These are phyloP conservation scores for Sinopyrophorus schimmeli DNA, from an alignment of 2,888 invertebrate genomes.

Conservation along the genomic window DNA sequence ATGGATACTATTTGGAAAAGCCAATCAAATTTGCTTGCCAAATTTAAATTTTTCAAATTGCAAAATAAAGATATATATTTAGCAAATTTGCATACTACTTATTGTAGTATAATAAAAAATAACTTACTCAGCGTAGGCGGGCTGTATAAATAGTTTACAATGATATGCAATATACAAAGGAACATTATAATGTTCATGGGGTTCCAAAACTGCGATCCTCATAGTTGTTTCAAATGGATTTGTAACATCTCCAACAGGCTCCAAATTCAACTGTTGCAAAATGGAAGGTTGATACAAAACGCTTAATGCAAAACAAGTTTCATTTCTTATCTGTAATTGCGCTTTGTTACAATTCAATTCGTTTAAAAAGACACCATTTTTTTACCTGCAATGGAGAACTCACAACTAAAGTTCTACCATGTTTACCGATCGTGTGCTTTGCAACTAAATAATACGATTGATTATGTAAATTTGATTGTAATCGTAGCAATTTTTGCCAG, in stretches of 20 bases:
- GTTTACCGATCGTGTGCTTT: constrained; percentile 64
- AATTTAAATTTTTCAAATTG: no score
- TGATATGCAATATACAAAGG: constrained; percentile 82
- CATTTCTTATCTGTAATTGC: constrained; percentile 67
- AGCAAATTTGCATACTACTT: no score
- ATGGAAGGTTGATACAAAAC: constrained; percentile 74
- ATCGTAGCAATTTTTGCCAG: constrained; percentile 65
- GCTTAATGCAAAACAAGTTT: constrained; percentile 75
- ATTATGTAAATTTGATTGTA: constrained; percentile 61
- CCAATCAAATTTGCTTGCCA: no score
- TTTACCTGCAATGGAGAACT: constrained; percentile 75
- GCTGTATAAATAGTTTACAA: constrained; percentile 74
- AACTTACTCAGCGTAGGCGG: constrained; percentile 73
- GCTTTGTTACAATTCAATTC: neutral
- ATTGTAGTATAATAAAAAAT: no score
- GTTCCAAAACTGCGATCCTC: constrained; percentile 71
- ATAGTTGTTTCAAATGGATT: constrained; percentile 79
- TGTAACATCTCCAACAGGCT: constrained; percentile 66
- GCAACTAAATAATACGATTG: constrained; percentile 69
- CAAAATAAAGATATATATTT: no score
- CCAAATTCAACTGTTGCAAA: constrained; percentile 66
- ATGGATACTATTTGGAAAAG: no score
- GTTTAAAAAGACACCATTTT: neutral
- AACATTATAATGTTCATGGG: constrained; percentile 73
- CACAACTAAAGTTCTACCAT: constrained; percentile 62